These are phyloP conservation scores for Drosophila leonis DNA, from an alignment of 2,888 invertebrate species.

Conservation along the genomic window DNA sequence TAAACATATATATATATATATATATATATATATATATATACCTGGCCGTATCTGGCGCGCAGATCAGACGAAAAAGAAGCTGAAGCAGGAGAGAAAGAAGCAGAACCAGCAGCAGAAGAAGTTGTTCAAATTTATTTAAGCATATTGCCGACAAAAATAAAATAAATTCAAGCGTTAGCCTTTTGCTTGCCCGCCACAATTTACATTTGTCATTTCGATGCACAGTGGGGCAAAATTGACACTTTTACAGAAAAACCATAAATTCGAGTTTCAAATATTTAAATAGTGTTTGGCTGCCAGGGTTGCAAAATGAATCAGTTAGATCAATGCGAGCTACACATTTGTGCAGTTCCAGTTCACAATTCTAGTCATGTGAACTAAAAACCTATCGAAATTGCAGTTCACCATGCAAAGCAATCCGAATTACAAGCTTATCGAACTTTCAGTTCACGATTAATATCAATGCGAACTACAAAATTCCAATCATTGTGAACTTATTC, in stretches of 20 bases:
- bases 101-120: slow-evolving; percentile 22
- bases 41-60: slow-evolving; percentile 58
- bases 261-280: not conserved
- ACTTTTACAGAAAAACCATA: not conserved
- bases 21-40: not conserved
- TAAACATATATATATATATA: too few relatives aligned
- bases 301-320: not conserved
- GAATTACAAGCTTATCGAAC: not conserved
- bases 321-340: not conserved
- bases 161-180: slow-evolving; percentile 69
- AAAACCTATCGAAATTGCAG: not conserved
- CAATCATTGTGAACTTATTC: not conserved
- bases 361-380: not conserved
- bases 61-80: slow-evolving; percentile 48
- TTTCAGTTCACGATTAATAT: not conserved
- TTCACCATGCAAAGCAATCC: not conserved
- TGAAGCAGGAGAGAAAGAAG: not conserved
- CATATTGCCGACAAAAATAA: slow-evolving; percentile 52
- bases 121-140: slow-evolving; percentile 75
- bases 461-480: not conserved
- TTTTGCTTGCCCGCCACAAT: slow-evolving; percentile 52
- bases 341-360: not conserved
- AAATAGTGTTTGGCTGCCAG: not conserved
- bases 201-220: slow-evolving; percentile 72
- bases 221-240: slow-evolving; percentile 47